Evolutionary conservation across 2,113 vertebrate species (phyloP).

Genomic region (Cranoglanis bouderius): DNA sequence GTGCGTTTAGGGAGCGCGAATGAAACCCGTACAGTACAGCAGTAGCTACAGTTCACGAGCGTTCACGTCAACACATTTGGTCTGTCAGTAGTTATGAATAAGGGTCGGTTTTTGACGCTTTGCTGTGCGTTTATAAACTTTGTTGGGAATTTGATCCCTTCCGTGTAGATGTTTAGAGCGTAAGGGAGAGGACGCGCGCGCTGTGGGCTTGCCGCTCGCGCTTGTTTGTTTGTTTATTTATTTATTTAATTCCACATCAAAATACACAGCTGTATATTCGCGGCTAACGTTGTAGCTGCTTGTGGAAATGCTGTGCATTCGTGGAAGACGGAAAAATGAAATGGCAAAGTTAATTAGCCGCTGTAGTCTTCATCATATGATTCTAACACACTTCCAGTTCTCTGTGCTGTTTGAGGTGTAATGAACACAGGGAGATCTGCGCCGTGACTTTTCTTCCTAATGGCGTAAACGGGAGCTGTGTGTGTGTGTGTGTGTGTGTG

Average conservation of each 20-base stretch:
- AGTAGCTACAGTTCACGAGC: background rate
- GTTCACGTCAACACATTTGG: background rate
- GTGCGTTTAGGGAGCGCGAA: conserved; percentile 59
- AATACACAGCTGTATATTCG: background rate
- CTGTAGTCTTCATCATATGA: background rate
- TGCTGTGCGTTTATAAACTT: conserved; percentile 22
- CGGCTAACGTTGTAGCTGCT: too few relatives aligned
- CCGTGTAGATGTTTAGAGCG: background rate
- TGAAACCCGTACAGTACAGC: conserved; percentile 16
- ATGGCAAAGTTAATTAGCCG: background rate
- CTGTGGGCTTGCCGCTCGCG: background rate
- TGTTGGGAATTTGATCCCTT: background rate
- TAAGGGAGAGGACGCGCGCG: background rate
- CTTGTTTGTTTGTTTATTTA: background rate
- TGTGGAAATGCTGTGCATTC: background rate
- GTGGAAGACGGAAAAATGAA: background rate
- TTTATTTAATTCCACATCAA: background rate
- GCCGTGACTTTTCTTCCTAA: background rate
- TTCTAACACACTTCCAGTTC: background rate
- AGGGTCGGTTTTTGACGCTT: background rate
- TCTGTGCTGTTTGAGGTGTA: background rate
- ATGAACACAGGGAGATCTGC: background rate
- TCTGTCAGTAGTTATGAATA: background rate
- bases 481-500: background rate
- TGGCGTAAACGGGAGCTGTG: background rate